A percentile compares a stretch with the other conserved stretches of the same genome.
Conservation (phyloP, 2,113 vertebrate genomes). For the Trinectes maculatus region DNA sequence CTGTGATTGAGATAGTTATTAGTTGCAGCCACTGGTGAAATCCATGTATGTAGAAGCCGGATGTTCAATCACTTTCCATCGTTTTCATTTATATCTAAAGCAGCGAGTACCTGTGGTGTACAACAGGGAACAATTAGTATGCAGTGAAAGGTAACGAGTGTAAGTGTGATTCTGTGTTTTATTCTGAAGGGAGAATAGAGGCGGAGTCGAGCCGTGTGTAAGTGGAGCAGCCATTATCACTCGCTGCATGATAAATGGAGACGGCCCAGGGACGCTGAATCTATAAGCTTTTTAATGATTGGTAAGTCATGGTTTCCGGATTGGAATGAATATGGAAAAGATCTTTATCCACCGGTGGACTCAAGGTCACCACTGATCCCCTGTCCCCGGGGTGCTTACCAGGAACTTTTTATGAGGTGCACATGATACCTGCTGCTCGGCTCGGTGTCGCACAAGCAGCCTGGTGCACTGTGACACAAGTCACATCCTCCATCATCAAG, state of each 20-base stretch:
- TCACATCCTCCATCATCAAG: constrained; percentile 38
- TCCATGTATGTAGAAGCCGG: no score
- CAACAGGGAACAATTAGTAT: constrained; percentile 24
- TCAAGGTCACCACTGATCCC: constrained; percentile 75
- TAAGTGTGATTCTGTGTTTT: constrained; percentile 13
- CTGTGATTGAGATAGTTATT: no score
- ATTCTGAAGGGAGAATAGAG: background rate
- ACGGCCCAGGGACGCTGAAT: constrained; percentile 52
- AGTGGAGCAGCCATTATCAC: constrained; percentile 48
- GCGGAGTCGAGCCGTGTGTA: constrained; percentile 15
- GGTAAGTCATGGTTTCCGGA: constrained; percentile 77
- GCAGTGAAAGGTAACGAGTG: constrained; percentile 47
- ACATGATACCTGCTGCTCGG: constrained; percentile 43
- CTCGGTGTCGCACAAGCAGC: constrained; percentile 34
- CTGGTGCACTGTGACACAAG: constrained; percentile 36
- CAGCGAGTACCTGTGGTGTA: background rate
- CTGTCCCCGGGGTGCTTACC: constrained; percentile 59
- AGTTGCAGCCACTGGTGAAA: no score
- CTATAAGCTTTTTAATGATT: constrained; percentile 77
- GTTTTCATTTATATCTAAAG: constrained; percentile 10
- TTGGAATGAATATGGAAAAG: constrained; percentile 75
- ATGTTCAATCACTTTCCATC: constrained; percentile 13
- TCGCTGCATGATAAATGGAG: constrained; percentile 61
- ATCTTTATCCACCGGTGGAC: constrained; percentile 63
- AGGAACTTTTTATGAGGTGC: constrained; percentile 64